Base-by-base conservation (phyloP, 2,113 vertebrate species). In the Oreotragus oreotragus region DNA sequence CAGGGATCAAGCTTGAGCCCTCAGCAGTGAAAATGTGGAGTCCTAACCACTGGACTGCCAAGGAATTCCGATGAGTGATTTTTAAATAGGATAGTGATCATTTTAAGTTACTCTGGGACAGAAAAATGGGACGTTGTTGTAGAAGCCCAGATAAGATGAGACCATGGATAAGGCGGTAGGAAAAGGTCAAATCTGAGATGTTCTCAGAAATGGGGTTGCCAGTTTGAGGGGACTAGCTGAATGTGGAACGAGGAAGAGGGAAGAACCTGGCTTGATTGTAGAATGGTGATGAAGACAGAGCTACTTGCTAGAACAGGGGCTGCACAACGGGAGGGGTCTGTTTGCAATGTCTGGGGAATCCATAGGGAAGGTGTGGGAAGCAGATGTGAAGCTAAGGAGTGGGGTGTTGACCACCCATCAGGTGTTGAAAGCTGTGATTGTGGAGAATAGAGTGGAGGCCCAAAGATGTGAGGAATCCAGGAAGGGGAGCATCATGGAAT, bases 331-430 rank as follows among this genome's bases (percentile, higher is more conserved):
- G 33, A 14, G 36, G 15, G 7, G 3, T 10, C 16, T 80, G 19
- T n/a, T 77, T 10, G 76, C 27, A 47, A 7, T 64, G 2, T 53
- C n/a, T 28, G 39, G 53, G 15, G 28, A 28, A 47, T n/a, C 33
- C 28, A 7, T n/a, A 13, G 4, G 11, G 28, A 39, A 16, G 23
- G 4, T 49, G 45, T 30, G 3, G 43, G 81, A 83, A 87, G 47
- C 76, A 15, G 76, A 27, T 19, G 27, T 86, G 77, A 9, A n/a
- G 25, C 33, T 17, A 17, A 58, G 6, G n/a, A 45, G 11, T 28
- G n/a, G 39, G 25, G 3, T 77, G 0, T 17, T 28, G 13, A 30
- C 51, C 1, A n/a, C 19, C 28, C 23, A 1, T 30, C 3, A 1
- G 14, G 66, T 57, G 43, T 36, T 47, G 53, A 70, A 47, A 91